Conservation (phyloP, 2,113 vertebrate genomes). For the Coturnix japonica region DNA sequence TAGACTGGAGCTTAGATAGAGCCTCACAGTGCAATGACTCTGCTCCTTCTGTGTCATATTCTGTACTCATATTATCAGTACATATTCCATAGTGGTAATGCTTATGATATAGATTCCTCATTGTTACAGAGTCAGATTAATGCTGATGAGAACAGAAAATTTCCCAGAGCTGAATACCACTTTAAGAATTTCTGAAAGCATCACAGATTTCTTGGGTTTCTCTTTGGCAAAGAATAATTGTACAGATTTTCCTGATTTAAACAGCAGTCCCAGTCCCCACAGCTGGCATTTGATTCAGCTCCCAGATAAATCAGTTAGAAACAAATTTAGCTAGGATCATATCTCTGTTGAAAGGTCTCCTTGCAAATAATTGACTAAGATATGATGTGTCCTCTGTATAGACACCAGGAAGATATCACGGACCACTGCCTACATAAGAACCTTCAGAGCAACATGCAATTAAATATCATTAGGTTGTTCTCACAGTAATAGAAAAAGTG, state of each 20-base stretch:
- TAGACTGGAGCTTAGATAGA: not conserved
- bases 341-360: not conserved
- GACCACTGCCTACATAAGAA: not conserved
- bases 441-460: not conserved
- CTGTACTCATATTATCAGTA: not conserved
- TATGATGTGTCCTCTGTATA: not conserved
- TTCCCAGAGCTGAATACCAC: not conserved
- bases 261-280: not conserved
- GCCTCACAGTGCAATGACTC: not conserved
- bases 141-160: not conserved
- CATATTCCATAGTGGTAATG: not conserved
- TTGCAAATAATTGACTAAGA: not conserved
- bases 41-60: not conserved
- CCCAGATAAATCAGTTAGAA: not conserved
- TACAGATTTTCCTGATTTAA: not conserved
- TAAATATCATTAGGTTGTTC: not conserved
- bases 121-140: not conserved
- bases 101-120: not conserved
- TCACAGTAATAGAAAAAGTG: not conserved
- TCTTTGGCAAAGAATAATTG: not conserved
- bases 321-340: not conserved
- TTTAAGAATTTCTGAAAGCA: not conserved
- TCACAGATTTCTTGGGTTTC: not conserved
- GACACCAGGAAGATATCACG: not conserved
- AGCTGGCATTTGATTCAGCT: not conserved